A percentile compares a stretch with the other conserved stretches of the same genome.
Evolutionary conservation across 2,797 vertebrate species (phyloP).

Genomic region (Selene dorsalis): DNA sequence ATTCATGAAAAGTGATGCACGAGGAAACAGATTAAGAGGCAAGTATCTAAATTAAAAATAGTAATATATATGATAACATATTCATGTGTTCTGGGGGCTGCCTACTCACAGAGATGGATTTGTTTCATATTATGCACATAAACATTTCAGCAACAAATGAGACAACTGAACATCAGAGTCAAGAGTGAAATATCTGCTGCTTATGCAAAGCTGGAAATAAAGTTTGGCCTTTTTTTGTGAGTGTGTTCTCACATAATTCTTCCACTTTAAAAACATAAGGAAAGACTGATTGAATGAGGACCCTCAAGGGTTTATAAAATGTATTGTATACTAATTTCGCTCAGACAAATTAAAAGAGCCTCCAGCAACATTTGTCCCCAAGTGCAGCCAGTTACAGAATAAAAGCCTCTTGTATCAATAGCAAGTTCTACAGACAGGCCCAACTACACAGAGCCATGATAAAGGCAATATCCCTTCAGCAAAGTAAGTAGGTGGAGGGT

Average conservation of each 20-base stretch:
- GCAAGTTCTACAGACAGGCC: conserved; percentile 47
- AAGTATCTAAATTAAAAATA: conserved; percentile 10
- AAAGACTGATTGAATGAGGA: conserved; percentile 60
- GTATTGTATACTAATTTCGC: conserved; percentile 74
- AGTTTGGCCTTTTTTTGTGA: conserved; percentile 32
- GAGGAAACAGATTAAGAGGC: conserved; percentile 24
- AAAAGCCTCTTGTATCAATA: conserved; percentile 61
- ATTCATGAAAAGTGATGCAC: conserved; percentile 19
- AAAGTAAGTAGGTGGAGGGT: background rate
- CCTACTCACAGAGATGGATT: background rate
- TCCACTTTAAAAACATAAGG: conserved; percentile 64
- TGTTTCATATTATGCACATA: conserved; percentile 40
- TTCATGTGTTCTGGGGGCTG: background rate
- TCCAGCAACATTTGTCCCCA: conserved; percentile 70
- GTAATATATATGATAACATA: background rate
- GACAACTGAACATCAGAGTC: conserved; percentile 26
- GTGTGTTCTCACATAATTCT: conserved; percentile 38
- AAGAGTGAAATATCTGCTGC: conserved; percentile 44
- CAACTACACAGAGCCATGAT: conserved; percentile 19
- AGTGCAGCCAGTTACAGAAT: conserved; percentile 55
- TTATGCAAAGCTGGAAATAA: conserved; percentile 19
- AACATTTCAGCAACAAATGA: conserved; percentile 37
- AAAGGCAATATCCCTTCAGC: conserved; percentile 11
- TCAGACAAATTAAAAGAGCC: conserved; percentile 73
- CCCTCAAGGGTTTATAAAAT: conserved; percentile 63